phyloP scores from a whole-genome alignment of 2,113 vertebrate species.

The Chauna torquata region DNA sequence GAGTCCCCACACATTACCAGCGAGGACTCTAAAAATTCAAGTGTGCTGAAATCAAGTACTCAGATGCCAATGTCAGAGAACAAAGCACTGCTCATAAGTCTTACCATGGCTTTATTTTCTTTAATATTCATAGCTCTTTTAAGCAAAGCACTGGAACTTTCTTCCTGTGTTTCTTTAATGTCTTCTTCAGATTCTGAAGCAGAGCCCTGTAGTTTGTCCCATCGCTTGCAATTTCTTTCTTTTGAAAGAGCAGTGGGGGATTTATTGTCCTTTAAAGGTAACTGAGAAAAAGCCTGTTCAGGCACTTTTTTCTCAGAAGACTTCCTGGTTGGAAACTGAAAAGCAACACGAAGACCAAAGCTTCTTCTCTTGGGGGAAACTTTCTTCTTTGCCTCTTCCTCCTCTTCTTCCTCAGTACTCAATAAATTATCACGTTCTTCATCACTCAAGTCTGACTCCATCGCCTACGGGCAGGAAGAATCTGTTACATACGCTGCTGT shows the following conservation, averaged over 20 bases:
- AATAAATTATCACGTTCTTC: slow-evolving; percentile 59
- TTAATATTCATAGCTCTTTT: slow-evolving; percentile 93
- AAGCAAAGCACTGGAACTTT: slow-evolving; percentile 71
- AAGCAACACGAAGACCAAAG: slow-evolving; percentile 86
- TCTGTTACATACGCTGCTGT: neutral
- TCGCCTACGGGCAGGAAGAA: slow-evolving; percentile 57
- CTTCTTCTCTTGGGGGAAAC: slow-evolving; percentile 75
- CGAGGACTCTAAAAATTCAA: neutral
- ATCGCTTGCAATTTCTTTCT: slow-evolving; percentile 38
- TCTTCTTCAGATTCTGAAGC: slow-evolving; percentile 78
- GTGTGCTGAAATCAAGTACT: neutral
- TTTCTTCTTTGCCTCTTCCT: slow-evolving; percentile 7
- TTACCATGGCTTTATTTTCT: slow-evolving; percentile 98
- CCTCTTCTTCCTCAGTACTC: slow-evolving; percentile 71
- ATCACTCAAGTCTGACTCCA: slow-evolving; percentile 73
- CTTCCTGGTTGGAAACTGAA: slow-evolving; percentile 89
- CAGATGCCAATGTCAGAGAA: neutral
- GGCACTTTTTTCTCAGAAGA: slow-evolving; percentile 44
- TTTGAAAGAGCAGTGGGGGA: neutral
- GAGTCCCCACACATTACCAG: neutral
- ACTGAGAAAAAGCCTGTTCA: slow-evolving; percentile 45
- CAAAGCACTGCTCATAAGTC: neutral
- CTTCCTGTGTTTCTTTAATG: slow-evolving; percentile 70
- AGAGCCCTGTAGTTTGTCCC: slow-evolving; percentile 41
- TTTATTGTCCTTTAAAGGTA: slow-evolving; percentile 37